A percentile compares a stretch with the other conserved stretches of the same genome.
Evolutionary conservation across 2,113 vertebrate genomes (phyloP).

Genomic region (Anthoscopus minutus): DNA sequence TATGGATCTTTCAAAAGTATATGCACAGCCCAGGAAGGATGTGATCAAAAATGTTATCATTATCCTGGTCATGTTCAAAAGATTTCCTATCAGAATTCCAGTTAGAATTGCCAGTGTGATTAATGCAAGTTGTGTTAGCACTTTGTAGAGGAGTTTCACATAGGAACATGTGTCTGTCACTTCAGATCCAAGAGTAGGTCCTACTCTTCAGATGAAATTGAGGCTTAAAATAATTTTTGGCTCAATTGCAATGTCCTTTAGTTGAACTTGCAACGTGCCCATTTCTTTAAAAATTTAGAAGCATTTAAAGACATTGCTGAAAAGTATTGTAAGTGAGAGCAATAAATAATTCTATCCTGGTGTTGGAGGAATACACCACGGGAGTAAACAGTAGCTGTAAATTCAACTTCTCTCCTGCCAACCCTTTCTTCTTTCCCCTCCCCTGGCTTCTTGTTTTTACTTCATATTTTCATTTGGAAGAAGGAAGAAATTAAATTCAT

Average conservation of each 20-base stretch:
- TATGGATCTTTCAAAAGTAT: not conserved
- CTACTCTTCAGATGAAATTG: not conserved
- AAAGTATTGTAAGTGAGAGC: not conserved
- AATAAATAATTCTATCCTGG: not conserved
- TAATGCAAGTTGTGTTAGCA: not conserved
- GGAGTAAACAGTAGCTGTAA: not conserved
- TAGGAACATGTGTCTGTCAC: not conserved
- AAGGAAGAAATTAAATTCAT: not conserved
- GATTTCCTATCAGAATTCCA: not conserved
- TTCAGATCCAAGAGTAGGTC: not conserved
- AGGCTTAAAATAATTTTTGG: not conserved
- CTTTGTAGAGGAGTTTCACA: not conserved
- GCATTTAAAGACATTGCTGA: not conserved
- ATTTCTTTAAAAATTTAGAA: not conserved
- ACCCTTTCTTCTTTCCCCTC: not conserved
- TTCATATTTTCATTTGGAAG: not conserved
- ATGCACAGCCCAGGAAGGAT: not conserved
- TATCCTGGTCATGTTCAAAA: not conserved
- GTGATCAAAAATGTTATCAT: not conserved
- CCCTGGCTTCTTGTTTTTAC: not conserved
- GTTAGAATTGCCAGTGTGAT: not conserved
- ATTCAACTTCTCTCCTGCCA: not conserved
- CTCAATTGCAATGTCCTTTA: not conserved
- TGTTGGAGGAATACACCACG: not conserved
- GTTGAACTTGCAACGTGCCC: not conserved